Conservation (phyloP, 2,888 invertebrate genomes). For the Ormyrus pomaceus region DNA sequence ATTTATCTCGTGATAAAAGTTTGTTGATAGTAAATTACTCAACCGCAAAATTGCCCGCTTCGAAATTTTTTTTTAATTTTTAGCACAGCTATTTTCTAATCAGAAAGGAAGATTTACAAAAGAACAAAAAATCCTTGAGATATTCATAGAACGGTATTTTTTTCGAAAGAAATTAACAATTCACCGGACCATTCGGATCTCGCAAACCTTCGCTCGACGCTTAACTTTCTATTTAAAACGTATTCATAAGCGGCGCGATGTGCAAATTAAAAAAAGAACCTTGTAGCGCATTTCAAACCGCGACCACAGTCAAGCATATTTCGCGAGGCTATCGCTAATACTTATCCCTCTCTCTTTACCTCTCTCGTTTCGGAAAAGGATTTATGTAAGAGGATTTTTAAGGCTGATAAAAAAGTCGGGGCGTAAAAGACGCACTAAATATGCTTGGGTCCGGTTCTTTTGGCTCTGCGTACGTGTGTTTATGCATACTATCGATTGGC, state of each 20-base stretch:
- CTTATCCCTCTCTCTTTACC: not conserved
- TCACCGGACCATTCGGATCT: too few relatives aligned
- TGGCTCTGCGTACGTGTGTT: not conserved
- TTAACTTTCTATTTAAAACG: too few relatives aligned
- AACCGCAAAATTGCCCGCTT: too few relatives aligned
- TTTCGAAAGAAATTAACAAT: too few relatives aligned
- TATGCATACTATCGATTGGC: conserved; percentile 10
- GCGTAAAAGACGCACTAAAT: conserved; percentile 37
- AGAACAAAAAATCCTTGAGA: too few relatives aligned
- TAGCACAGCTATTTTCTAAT: too few relatives aligned
- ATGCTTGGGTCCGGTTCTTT: conserved; percentile 17
- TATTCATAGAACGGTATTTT: too few relatives aligned
- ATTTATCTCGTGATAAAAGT: too few relatives aligned
- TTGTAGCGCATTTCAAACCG: conserved; percentile 10
- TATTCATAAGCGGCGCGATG: not conserved
- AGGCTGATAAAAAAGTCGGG: conserved; percentile 15
- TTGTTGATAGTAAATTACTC: too few relatives aligned
- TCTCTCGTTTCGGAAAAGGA: conserved; percentile 16
- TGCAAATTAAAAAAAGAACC: not conserved
- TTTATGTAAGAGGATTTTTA: conserved; percentile 51
- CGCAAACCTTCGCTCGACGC: too few relatives aligned
- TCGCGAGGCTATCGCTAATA: not conserved
- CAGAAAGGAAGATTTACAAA: too few relatives aligned
- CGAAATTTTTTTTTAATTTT: too few relatives aligned
- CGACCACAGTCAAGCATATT: conserved; percentile 24